Evolutionary conservation across 2,113 vertebrate species (phyloP), one percentile per base, ranked within the genome.

Genomic region (Penelope pileata): DNA sequence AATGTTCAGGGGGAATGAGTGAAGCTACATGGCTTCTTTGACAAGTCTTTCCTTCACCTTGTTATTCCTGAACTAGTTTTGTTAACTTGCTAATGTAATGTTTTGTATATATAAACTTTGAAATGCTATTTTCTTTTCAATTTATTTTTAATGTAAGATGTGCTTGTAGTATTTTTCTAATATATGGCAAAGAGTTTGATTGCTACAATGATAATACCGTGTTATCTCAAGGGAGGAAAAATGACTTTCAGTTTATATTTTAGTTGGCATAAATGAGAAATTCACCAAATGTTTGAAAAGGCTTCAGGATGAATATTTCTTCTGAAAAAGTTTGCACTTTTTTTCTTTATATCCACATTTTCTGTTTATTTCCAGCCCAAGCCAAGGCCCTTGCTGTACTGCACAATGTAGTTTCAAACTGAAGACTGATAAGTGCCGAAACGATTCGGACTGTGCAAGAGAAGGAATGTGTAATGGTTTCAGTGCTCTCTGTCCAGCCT

Each of bases 381-480:
- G 99, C 93, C 99, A 99, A 96, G 99, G 99, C 40, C 99, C 99
- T 0, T 99, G 99, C 86, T 99, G 99, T 93, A 98, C 98, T 56
- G 5, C 79, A 4, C 14, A 89, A 24, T 99, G 99, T 45, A 11
- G 3, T 5, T 99, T 98, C 92, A 99, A 98, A 88, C 68, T 36
- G 4, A 67, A 18, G 38, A 91, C 24, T 16, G 97, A 98, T 2
- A 97, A 91, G 45, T 99, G 99, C 82, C 98, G 99, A 62, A 81
- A 84, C 3, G 99, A 98, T 66, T 99, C 99, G 0, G 99, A 99
- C 60, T 99, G 99, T 95, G 99, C 99, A 2, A 72, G 82, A 29
- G 91, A 98, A 75, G 98, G 99, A 34, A 94, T 36, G 47, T 99
- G 99, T 86, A 98, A 98, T 43, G 99, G 99, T 9, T 4, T 5